Conservation (phyloP, 2,797 vertebrate genomes). For the Botia almorhae region DNA sequence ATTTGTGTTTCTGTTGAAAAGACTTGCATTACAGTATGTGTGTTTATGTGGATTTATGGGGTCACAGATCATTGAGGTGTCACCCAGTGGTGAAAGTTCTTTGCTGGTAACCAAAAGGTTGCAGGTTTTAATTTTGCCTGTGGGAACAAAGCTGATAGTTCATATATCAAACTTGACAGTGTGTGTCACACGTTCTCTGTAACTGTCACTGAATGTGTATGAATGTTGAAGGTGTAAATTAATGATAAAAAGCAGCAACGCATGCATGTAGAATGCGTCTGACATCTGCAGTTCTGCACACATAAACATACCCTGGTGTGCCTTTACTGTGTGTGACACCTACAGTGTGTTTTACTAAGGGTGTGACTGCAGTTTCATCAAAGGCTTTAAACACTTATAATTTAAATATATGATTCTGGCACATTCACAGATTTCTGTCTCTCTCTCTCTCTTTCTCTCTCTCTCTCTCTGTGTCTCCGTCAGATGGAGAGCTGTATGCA, state of each 20-base stretch:
- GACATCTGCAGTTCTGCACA: too few species aligned
- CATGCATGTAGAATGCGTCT: too few species aligned
- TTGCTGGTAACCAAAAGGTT: background rate
- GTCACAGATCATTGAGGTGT: background rate
- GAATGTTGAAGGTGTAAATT: background rate
- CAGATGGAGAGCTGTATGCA: constrained; percentile 96
- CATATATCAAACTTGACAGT: too few species aligned
- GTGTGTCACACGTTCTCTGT: background rate
- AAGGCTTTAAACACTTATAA: constrained; percentile 56
- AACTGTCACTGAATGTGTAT: too few species aligned
- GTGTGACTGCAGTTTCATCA: constrained; percentile 64
- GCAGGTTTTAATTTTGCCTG: background rate
- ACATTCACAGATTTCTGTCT: constrained; percentile 18
- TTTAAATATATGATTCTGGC: constrained; percentile 42
- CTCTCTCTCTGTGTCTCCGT: constrained; percentile 42
- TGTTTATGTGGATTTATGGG: background rate
- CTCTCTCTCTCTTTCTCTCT: constrained; percentile 56
- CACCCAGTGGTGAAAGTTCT: background rate
- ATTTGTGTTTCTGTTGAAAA: too few species aligned
- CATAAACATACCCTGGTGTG: background rate
- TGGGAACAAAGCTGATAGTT: too few species aligned
- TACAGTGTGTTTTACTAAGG: constrained; percentile 58
- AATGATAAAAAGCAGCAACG: too few species aligned
- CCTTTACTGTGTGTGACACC: too few species aligned
- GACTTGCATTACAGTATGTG: background rate